Base-by-base conservation (phyloP, 2,797 vertebrate species). In the Danio jaintianensis region DNA sequence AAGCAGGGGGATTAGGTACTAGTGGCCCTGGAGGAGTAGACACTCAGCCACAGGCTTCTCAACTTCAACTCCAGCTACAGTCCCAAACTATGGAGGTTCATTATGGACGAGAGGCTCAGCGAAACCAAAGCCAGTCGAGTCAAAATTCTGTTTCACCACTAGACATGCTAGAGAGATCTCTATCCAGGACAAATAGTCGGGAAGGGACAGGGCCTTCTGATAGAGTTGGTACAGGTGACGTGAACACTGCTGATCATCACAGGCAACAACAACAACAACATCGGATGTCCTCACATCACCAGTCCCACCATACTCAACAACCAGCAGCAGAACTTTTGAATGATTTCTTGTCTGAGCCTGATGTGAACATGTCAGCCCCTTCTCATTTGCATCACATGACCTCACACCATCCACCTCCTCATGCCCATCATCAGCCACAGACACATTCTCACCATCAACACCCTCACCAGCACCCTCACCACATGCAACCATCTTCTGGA, bases 31-130 rank as follows among this genome's bases (percentile, higher is more conserved):
- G 79, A 0, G 82, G 85, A 50, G 88, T 93, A 0, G 90, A 93
- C 66, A 80, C 90, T 61, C 90, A 93, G 42, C 69, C 91, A 42
- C 92, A 92, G 85, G 86, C 96, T 0, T 94, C 96, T 0, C 96
- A 96, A 7, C 80, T 94, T 78, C 93, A 94, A 82, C 91, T 95
- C 59, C 93, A 94, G 77, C 92, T 96, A 0, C 95, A 96, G 43
- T 92, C 90, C 66, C 94, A 92, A 82, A 87, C 89, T 11, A 59
- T 96, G 63, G 95, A 96, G 52, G 86, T 92, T 42, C 93, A 93
- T 69, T 94, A 93, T 81, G 90, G 82, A 42, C 90, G 89, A 47
- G 90, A 89, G 70, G 22, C 86, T 63, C 92, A 90, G 68, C 58
- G 87, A 86, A 91, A 93, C 83, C 91, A 91, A 86, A 89, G 72